Evolutionary conservation across 2,797 vertebrate genomes (phyloP).

Genomic region (Diplodus sargus): DNA sequence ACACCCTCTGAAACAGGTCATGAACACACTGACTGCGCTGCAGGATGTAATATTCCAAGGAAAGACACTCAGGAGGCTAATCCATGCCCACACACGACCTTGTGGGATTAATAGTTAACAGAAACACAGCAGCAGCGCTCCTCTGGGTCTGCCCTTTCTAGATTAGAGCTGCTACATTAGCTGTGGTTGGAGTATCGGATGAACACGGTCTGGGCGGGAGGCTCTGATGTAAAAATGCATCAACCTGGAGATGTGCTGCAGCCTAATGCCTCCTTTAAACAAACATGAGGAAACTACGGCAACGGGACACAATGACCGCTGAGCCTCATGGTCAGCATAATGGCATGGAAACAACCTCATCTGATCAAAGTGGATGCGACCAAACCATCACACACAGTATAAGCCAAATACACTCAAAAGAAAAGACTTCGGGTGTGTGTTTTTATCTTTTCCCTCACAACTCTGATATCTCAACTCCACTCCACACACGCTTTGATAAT

Average conservation of each 20-base stretch:
- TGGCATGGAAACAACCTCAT: conserved; percentile 55
- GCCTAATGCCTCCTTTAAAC: conserved; percentile 72
- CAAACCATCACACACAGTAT: neutral
- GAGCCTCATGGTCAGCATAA: conserved; percentile 60
- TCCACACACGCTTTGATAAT: conserved; percentile 1
- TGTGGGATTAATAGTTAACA: conserved; percentile 86
- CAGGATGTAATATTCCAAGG: conserved; percentile 35
- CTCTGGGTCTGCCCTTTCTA: conserved; percentile 66
- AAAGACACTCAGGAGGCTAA: conserved; percentile 56
- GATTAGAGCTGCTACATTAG: conserved; percentile 76
- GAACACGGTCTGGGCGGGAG: conserved; percentile 35
- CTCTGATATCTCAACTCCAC: neutral
- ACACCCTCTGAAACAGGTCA: conserved; percentile 6
- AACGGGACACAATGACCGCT: conserved; percentile 76
- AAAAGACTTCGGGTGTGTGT: neutral
- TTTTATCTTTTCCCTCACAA: neutral
- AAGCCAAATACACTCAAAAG: conserved; percentile 14
- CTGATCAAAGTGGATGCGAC: conserved; percentile 27
- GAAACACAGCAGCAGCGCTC: conserved; percentile 52
- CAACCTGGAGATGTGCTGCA: conserved; percentile 47
- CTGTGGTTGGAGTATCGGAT: conserved; percentile 45
- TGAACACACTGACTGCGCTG: conserved; percentile 9
- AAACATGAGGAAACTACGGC: conserved; percentile 79
- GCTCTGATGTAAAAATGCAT: conserved; percentile 74
- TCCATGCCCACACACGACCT: conserved; percentile 50